A percentile compares a stretch with the other conserved stretches of the same genome.
These are phyloP conservation scores for Pterostichus madidus DNA, from an alignment of 2,888 invertebrate genomes.

Conservation along the genomic window DNA sequence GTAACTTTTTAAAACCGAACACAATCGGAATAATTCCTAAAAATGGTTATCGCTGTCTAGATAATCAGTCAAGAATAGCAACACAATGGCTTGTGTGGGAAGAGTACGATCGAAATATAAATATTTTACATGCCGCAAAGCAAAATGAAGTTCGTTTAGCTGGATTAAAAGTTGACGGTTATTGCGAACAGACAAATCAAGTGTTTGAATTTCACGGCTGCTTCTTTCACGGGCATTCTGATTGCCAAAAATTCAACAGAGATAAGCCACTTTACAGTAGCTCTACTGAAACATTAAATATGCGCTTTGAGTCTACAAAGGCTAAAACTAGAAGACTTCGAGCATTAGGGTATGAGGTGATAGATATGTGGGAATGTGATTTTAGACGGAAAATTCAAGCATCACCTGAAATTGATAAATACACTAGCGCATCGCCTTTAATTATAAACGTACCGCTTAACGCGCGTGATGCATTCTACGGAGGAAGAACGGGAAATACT, in stretches of 20 bases:
- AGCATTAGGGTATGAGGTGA: constrained; percentile 58
- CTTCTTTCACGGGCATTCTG: constrained; percentile 70
- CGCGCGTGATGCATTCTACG: constrained; percentile 70
- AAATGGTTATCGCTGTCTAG: not conserved
- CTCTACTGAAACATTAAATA: constrained; percentile 37
- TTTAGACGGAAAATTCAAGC: constrained; percentile 52
- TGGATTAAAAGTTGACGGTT: constrained; percentile 62
- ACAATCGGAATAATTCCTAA: constrained; percentile 22
- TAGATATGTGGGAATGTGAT: constrained; percentile 68
- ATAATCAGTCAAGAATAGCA: constrained; percentile 20
- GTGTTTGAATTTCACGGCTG: constrained; percentile 68
- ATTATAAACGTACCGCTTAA: constrained; percentile 64
- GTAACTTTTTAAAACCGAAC: constrained; percentile 68
- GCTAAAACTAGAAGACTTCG: constrained; percentile 29
- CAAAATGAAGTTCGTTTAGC: constrained; percentile 66
- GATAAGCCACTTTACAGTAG: constrained; percentile 52
- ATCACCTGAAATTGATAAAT: constrained; percentile 18
- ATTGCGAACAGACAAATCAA: constrained; percentile 3
- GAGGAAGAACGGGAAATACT: constrained; percentile 70
- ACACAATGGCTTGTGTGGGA: constrained; percentile 34
- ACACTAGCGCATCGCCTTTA: not conserved
- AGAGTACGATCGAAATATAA: constrained; percentile 61
- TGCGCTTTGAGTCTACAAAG: constrained; percentile 46
- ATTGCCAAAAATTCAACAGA: constrained; percentile 32
- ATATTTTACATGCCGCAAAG: constrained; percentile 69